phyloP scores from a whole-genome alignment of 1,140 invertebrate species.

The Whitmania pigra region DNA sequence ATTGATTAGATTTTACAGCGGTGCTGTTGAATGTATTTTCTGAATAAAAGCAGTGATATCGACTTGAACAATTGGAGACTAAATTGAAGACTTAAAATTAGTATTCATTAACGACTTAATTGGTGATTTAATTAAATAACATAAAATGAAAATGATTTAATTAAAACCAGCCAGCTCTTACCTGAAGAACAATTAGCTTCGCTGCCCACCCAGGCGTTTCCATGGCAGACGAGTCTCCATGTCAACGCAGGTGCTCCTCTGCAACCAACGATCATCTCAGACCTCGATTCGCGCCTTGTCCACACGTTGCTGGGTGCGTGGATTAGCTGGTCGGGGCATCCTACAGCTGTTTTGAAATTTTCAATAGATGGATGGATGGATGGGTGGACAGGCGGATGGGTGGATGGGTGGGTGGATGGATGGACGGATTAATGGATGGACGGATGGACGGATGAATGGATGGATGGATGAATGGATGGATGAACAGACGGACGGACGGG shows the following conservation, averaged over 20 bases:
- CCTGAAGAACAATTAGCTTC: conserved; percentile 12
- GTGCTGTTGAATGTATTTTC: too few species aligned
- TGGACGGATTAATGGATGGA: neutral
- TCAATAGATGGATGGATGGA: neutral
- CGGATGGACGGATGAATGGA: too few species aligned
- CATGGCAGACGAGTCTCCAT: neutral
- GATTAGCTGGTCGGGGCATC: neutral
- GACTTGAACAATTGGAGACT: too few species aligned
- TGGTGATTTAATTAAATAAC: too few species aligned
- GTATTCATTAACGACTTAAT: too few species aligned
- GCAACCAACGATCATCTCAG: neutral
- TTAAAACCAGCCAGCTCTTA: neutral
- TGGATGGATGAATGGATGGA: too few species aligned
- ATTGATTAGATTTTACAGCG: too few species aligned
- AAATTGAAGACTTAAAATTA: too few species aligned
- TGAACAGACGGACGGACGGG: too few species aligned
- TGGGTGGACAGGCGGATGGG: neutral
- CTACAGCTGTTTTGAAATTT: neutral
- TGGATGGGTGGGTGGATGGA: neutral
- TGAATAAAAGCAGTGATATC: too few species aligned
- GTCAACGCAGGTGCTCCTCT: neutral
- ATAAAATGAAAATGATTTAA: too few species aligned
- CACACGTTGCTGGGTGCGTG: neutral
- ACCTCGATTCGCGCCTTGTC: neutral
- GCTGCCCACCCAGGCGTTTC: neutral